Evolutionary conservation across 2,797 vertebrate genomes (phyloP).

Genomic region (Margarornis squamiger): DNA sequence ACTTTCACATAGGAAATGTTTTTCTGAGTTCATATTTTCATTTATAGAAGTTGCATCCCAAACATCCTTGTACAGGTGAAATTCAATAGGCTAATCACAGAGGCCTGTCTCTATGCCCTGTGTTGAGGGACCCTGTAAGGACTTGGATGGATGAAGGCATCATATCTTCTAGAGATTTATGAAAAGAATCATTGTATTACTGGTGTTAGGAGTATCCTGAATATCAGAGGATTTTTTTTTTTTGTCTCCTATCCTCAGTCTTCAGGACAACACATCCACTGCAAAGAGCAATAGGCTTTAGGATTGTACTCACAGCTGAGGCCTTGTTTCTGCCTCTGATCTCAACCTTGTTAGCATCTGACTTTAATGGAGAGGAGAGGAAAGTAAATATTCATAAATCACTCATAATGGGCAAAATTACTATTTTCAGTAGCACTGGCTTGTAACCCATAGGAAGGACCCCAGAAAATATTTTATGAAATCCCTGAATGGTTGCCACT

Average conservation of each 20-base stretch:
- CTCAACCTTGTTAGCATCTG: neutral
- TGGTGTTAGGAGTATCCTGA: neutral
- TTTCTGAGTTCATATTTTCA: neutral
- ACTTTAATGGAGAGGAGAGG: neutral
- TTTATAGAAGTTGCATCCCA: neutral
- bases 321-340: neutral
- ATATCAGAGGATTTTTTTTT: neutral
- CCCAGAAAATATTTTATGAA: neutral
- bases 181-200: neutral
- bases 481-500: neutral
- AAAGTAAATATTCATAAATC: neutral
- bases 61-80: neutral
- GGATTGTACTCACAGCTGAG: neutral
- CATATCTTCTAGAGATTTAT: neutral
- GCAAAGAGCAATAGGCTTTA: neutral
- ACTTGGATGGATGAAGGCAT: neutral
- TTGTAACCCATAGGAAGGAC: neutral
- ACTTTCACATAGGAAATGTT: neutral
- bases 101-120: neutral
- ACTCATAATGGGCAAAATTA: neutral
- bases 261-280: neutral
- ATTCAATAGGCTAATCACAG: neutral
- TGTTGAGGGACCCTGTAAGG: neutral
- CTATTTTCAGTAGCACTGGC: neutral
- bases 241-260: neutral